Base-by-base conservation (phyloP, 92 coral and sea anemone species). In the Parazoanthus swiftii region DNA sequence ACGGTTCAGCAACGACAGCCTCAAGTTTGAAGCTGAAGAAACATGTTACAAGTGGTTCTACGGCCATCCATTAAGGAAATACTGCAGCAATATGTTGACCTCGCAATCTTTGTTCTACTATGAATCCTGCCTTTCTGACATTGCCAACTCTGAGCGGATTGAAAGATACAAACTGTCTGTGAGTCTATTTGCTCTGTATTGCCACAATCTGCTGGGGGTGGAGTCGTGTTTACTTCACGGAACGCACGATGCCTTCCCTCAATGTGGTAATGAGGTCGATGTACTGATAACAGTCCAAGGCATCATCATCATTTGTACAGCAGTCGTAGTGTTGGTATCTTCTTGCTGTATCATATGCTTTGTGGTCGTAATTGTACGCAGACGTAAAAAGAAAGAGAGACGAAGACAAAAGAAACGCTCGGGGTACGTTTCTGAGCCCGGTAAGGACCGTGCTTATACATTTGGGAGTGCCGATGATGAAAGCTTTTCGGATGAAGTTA, bases 71-170 rank as follows among this genome's bases (percentile, higher is more conserved):
- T 89, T 93, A 25, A 88, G 88, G 80, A 91, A 85, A 67, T 80
- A 90, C 76, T 93, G 95, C 76, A 83, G 95, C 50, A 83, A 63
- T 37, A 73, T 23, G 70, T 82, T 93, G 46, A 80, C 90, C 20
- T 81, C 95, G 3, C 95, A 85, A 48, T 89, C 95, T 0, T 86
- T 88, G 77, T 93, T 93, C 88, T 90, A 90, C 81, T 93, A 88
- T 68, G 95, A 93, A 77, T 91, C 95, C 35, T 93, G 95, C 48
- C 91, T 90, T 10, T 54, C 82, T 80, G 92, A 90, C 80, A 85
- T 90, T 20, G 83, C 80, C 48, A 87, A 90, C 78, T 90, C 92
- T 0, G 87, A 80, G 48, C 51, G 78, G 58, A 38, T 80, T 74
- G 81, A 73, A 72, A 85, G 54, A 84, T 80, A 70, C 42, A 90